phyloP scores from a whole-genome alignment of 2,113 vertebrate species.

The Collichthys lucidus region DNA sequence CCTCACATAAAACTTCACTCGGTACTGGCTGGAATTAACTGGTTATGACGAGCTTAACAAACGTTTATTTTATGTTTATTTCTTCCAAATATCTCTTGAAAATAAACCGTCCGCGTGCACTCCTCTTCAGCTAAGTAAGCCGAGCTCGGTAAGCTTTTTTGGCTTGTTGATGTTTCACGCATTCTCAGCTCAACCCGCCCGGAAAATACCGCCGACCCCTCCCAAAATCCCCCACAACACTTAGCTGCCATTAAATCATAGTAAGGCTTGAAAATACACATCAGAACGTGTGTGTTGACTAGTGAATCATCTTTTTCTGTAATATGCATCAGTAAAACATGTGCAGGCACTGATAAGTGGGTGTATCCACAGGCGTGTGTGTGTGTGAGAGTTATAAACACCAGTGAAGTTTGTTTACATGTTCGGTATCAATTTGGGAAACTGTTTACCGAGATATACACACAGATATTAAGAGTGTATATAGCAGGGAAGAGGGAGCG shows the following conservation, averaged over 20 bases:
- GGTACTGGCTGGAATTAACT: background rate
- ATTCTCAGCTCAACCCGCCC: slow-evolving; percentile 1
- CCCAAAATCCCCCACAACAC: background rate
- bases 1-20: background rate
- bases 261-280: slow-evolving; percentile 1
- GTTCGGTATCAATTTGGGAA: slow-evolving; percentile 56
- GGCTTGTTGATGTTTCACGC: background rate
- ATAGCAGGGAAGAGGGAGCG: background rate
- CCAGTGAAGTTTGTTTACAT: slow-evolving; percentile 62
- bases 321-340: slow-evolving; percentile 42
- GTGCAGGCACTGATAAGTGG: slow-evolving; percentile 15
- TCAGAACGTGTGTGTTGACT: background rate
- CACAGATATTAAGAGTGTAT: slow-evolving; percentile 45
- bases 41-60: background rate
- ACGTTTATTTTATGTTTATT: background rate
- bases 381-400: slow-evolving; percentile 57
- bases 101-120: background rate
- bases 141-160: background rate
- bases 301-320: slow-evolving; percentile 33
- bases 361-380: slow-evolving; percentile 17
- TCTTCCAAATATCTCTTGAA: background rate
- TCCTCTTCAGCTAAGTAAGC: background rate
- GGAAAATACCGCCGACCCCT: slow-evolving; percentile 10
- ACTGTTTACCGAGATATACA: slow-evolving; percentile 45
- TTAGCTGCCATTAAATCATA: slow-evolving; percentile 24